Percentiles rank a stretch among this genome's conserved stretches.
Evolutionary conservation across 2,888 invertebrate species (phyloP).

Genomic region (Xestobium rufovillosum): DNA sequence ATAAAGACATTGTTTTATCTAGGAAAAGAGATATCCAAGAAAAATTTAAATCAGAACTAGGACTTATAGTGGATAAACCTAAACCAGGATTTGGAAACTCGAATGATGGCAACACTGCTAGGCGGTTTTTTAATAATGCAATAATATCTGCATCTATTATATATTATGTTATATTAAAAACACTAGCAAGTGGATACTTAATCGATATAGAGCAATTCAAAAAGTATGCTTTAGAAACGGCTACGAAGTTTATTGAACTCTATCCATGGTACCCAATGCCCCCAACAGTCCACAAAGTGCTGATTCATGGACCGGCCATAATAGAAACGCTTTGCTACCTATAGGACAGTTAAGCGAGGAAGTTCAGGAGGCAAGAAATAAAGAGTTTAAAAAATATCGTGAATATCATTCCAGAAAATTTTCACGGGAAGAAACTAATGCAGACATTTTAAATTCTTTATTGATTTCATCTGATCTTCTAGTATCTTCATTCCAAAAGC

Average conservation of each 20-base stretch:
- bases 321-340: conserved; percentile 26
- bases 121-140: too few species aligned
- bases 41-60: too few species aligned
- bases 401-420: conserved; percentile 22
- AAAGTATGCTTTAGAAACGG: conserved; percentile 19
- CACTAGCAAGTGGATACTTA: conserved; percentile 20
- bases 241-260: conserved; percentile 22
- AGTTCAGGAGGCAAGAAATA: conserved; percentile 29
- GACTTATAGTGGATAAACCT: conserved; percentile 5
- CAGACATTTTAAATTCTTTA: too few species aligned
- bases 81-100: too few species aligned
- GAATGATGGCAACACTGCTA: too few species aligned
- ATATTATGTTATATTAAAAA: conserved; percentile 21
- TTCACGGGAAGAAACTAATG: conserved; percentile 15
- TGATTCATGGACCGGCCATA: conserved; percentile 25
- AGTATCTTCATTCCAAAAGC: too few species aligned
- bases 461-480: too few species aligned
- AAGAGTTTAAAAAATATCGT: conserved; percentile 25
- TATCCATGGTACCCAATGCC: conserved; percentile 23
- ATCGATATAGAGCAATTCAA: conserved; percentile 17
- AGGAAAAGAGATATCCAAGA: not conserved
- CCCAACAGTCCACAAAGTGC: conserved; percentile 18
- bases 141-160: too few species aligned
- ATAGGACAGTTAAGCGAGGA: conserved; percentile 25
- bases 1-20: conserved; percentile 11